These are phyloP conservation scores for Rana temporaria DNA, from an alignment of 2,113 vertebrate species.

Conservation along the genomic window DNA sequence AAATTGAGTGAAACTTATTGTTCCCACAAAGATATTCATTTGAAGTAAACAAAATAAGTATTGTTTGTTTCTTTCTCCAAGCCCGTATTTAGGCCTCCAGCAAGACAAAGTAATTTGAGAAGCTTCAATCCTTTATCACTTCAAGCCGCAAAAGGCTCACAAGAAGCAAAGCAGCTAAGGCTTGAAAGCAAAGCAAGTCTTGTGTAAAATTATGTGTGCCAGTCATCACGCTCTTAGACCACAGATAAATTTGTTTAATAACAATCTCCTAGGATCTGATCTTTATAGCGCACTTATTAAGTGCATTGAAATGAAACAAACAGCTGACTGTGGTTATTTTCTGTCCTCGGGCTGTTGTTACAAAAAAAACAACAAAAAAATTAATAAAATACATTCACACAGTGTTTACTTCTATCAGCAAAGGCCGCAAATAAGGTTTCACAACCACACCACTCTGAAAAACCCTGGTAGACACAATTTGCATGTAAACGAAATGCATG, in stretches of 20 bases:
- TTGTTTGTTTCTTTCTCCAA: conserved; percentile 40
- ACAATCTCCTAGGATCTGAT: conserved; percentile 52
- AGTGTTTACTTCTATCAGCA: conserved; percentile 25
- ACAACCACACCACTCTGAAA: background rate
- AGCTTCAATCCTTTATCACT: conserved; percentile 24
- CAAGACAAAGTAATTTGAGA: conserved; percentile 34
- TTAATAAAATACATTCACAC: conserved; percentile 7
- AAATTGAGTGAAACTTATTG: conserved; percentile 20
- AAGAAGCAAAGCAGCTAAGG: background rate
- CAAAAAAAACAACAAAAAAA: background rate
- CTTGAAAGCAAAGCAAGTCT: conserved; percentile 22
- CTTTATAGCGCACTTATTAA: conserved; percentile 47
- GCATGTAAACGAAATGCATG: too few species aligned
- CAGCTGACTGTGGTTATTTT: conserved; percentile 46
- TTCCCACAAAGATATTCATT: conserved; percentile 36
- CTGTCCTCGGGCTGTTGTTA: conserved; percentile 27
- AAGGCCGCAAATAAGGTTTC: conserved; percentile 14
- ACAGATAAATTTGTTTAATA: conserved; percentile 55
- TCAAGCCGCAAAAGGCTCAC: conserved; percentile 27
- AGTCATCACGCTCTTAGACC: conserved; percentile 25
- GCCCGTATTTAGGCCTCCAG: conserved; percentile 22
- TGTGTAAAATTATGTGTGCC: conserved; percentile 25
- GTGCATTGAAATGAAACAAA: conserved; percentile 54
- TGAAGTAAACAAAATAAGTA: conserved; percentile 45
- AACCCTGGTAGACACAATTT: too few species aligned